These are phyloP conservation scores for Brienomyrus longianalis DNA, from an alignment of 2,113 vertebrate genomes.

Conservation along the genomic window DNA sequence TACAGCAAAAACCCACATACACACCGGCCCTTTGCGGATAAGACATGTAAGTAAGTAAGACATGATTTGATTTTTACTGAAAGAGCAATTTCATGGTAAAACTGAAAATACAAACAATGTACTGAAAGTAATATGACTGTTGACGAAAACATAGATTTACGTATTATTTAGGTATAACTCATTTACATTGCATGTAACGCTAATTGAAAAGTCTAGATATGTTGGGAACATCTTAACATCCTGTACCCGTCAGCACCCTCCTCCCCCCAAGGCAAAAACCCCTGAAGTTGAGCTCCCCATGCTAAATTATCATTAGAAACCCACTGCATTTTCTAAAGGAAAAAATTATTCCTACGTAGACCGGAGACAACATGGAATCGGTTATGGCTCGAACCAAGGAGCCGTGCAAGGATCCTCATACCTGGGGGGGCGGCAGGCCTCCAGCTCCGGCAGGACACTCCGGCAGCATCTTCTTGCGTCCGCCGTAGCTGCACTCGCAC, in stretches of 20 bases:
- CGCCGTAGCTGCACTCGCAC: slow-evolving; percentile 78
- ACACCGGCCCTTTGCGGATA: no score
- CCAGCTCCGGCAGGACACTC: slow-evolving; percentile 86
- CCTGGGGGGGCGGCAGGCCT: slow-evolving; percentile 83
- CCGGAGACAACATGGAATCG: neutral
- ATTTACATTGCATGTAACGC: no score
- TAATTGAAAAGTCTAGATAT: no score
- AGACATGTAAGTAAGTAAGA: no score
- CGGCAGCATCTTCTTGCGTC: slow-evolving; percentile 87
- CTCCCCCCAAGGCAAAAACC: neutral
- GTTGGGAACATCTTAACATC: no score
- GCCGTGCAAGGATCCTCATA: slow-evolving; percentile 30
- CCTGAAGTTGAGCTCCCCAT: neutral
- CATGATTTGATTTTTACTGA: neutral
- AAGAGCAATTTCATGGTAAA: neutral
- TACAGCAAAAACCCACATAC: no score
- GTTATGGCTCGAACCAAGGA: neutral
- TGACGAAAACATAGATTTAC: no score
- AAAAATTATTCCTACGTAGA: neutral
- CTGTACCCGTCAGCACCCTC: no score
- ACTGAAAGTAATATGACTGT: no score
- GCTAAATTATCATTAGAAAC: neutral
- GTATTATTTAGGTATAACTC: no score
- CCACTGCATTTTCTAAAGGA: neutral
- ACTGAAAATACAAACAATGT: no score